These are phyloP conservation scores for Muscidifurax raptorellus DNA, from an alignment of 1,140 invertebrate species.

Conservation along the genomic window DNA sequence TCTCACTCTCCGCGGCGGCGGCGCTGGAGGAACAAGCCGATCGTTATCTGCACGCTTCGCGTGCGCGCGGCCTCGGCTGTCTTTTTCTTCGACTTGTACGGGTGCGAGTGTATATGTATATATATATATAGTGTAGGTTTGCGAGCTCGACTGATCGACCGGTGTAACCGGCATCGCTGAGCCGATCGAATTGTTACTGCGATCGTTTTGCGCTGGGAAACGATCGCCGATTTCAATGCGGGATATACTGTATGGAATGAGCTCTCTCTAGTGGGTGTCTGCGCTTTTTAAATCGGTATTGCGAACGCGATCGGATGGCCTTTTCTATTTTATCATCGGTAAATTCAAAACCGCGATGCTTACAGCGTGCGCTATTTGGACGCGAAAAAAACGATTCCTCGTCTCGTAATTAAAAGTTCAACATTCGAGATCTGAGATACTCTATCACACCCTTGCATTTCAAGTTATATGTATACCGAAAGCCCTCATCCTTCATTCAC, in stretches of 20 bases:
- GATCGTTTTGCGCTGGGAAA: background rate
- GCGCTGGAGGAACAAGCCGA: conserved; percentile 15
- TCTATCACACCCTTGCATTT: too few species aligned
- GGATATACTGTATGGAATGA: conserved; percentile 49
- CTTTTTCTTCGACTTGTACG: background rate
- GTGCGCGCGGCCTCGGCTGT: background rate
- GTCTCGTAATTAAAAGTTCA: too few species aligned
- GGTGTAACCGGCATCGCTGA: conserved; percentile 1
- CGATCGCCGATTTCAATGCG: conserved; percentile 49
- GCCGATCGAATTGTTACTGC: conserved; percentile 50
- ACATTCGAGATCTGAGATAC: too few species aligned
- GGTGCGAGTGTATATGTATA: background rate
- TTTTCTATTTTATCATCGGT: too few species aligned
- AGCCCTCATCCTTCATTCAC: background rate
- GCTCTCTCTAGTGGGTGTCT: background rate
- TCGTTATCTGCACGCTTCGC: conserved; percentile 16
- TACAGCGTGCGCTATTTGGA: too few species aligned
- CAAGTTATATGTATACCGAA: background rate
- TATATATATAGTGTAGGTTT: conserved; percentile 29
- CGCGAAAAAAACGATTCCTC: too few species aligned
- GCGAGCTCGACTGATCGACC: conserved; percentile 52
- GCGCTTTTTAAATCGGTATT: background rate
- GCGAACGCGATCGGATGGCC: too few species aligned
- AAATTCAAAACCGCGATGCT: too few species aligned
- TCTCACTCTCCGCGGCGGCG: conserved; percentile 15